Evolutionary conservation across 2,113 vertebrate species (phyloP).

Genomic region (Peromyscus maniculatus): DNA sequence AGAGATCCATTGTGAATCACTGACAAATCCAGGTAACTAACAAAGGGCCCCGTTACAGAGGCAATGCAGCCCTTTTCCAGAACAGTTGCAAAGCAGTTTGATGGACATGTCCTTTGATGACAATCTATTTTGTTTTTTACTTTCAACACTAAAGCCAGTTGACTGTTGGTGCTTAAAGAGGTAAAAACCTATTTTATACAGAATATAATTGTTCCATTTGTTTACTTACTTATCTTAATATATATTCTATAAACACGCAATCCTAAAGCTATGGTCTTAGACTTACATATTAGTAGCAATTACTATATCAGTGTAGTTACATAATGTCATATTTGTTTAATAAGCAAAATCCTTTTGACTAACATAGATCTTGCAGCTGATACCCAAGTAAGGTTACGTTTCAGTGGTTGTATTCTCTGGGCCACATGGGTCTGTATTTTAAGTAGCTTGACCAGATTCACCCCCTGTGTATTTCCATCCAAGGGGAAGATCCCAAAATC

Average conservation of each 20-base stretch:
- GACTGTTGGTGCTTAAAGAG: not conserved
- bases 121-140: slow-evolving; percentile 21
- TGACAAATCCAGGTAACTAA: not conserved
- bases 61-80: not conserved
- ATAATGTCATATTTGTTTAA: slow-evolving; percentile 37
- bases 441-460: slow-evolving; percentile 49
- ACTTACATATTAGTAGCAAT: not conserved
- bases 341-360: slow-evolving; percentile 56
- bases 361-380: not conserved
- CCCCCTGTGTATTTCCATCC: not conserved
- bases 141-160: slow-evolving; percentile 11
- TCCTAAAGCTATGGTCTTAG: not conserved
- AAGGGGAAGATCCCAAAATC: slow-evolving; percentile 59
- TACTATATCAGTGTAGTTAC: slow-evolving; percentile 35
- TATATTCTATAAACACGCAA: slow-evolving; percentile 33
- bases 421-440: slow-evolving; percentile 1
- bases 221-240: slow-evolving; percentile 35
- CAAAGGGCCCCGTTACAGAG: not conserved
- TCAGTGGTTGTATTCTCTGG: not conserved
- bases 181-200: slow-evolving; percentile 46
- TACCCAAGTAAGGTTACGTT: slow-evolving; percentile 32
- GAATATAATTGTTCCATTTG: not conserved
- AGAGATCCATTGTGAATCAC: slow-evolving; percentile 18
- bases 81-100: not conserved
- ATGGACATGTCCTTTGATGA: not conserved